phyloP scores from a whole-genome alignment of 2,888 invertebrate genomes.

The Eilema griseolum region DNA sequence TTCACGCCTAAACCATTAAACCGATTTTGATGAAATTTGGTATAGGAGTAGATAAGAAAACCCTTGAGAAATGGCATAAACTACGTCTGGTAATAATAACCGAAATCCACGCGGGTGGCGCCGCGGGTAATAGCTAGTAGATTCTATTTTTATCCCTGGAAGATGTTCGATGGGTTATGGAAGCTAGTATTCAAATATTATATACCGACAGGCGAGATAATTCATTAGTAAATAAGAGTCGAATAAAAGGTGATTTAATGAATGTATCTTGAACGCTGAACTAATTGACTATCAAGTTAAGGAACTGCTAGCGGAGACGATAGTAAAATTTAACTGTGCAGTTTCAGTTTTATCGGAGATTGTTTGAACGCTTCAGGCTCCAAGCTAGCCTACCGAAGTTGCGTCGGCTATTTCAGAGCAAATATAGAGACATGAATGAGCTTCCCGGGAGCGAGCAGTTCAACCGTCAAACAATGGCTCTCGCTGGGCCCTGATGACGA shows the following conservation, averaged over 20 bases:
- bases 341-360: slow-evolving; percentile 43
- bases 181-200: background rate
- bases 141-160: too few relatives aligned
- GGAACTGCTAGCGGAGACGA: slow-evolving; percentile 15
- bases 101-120: too few relatives aligned
- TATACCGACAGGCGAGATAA: background rate
- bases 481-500: slow-evolving; percentile 38
- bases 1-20: too few relatives aligned
- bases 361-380: slow-evolving; percentile 24
- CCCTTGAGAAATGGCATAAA: too few relatives aligned
- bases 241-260: background rate
- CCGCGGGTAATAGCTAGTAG: background rate
- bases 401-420: slow-evolving; percentile 36
- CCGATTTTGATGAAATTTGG: too few relatives aligned
- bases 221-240: background rate
- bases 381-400: slow-evolving; percentile 32
- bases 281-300: slow-evolving; percentile 27
- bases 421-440: slow-evolving; percentile 26
- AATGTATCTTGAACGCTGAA: slow-evolving; percentile 8
- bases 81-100: too few relatives aligned
- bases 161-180: too few relatives aligned
- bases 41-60: too few relatives aligned
- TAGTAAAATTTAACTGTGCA: slow-evolving; percentile 37
- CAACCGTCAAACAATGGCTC: slow-evolving; percentile 44
- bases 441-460: slow-evolving; percentile 42